Conservation (phyloP, 1,140 invertebrate genomes). For the Drosophila leontia region DNA sequence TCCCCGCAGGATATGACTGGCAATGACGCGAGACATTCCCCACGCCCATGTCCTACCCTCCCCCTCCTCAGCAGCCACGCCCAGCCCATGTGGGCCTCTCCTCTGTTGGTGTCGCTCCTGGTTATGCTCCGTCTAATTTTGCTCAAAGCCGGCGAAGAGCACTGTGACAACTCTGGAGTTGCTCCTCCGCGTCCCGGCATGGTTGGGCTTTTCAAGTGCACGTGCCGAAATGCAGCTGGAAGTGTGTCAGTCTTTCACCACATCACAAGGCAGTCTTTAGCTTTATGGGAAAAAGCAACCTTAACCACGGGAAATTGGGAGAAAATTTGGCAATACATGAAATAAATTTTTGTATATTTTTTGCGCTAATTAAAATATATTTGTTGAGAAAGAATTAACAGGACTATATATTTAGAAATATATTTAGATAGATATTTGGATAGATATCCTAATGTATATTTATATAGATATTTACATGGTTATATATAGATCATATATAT, state of each 20-base stretch:
- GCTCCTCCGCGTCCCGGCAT: slow-evolving; percentile 14
- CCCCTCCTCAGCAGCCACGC: not conserved
- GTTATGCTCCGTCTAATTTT: slow-evolving; percentile 73
- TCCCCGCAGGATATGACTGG: slow-evolving; percentile 80
- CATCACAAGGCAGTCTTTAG: not conserved
- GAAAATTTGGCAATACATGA: too few species aligned
- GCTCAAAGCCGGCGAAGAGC: slow-evolving; percentile 59
- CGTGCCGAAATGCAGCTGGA: slow-evolving; percentile 77
- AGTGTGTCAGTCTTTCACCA: slow-evolving; percentile 61
- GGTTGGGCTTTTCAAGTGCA: slow-evolving; percentile 72
- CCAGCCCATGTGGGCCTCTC: not conserved
- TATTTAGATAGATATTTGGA: too few species aligned
- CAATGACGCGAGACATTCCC: slow-evolving; percentile 66
- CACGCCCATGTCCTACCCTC: not conserved
- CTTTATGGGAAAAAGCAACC: not conserved
- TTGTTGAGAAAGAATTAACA: too few species aligned
- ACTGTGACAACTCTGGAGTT: slow-evolving; percentile 44
- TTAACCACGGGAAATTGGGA: too few species aligned
- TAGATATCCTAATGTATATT: too few species aligned
- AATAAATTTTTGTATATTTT: too few species aligned
- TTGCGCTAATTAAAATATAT: too few species aligned
- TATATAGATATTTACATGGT: too few species aligned
- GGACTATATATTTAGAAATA: too few species aligned
- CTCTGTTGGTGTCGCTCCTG: slow-evolving; percentile 31
- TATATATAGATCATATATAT: too few species aligned